phyloP scores from a whole-genome alignment of 2,113 vertebrate species.

The Petroica traversi region DNA sequence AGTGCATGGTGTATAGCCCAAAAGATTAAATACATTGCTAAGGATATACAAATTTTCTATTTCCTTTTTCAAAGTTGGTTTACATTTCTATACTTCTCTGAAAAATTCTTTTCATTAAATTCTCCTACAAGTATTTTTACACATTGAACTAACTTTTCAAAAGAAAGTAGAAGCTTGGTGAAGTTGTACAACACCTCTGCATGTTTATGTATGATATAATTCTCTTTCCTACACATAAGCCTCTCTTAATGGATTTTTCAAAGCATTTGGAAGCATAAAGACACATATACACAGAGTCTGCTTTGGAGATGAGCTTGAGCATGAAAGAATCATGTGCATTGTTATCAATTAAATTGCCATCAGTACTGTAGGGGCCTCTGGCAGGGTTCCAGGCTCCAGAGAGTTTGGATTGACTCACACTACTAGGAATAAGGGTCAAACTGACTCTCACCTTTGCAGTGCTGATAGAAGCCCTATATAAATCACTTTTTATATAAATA shows the following conservation, averaged over 20 bases:
- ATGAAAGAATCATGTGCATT: not conserved
- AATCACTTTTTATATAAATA: constrained; percentile 49
- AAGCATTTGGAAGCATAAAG: not conserved
- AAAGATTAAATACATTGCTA: not conserved
- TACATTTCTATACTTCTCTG: not conserved
- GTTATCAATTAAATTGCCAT: constrained; percentile 20
- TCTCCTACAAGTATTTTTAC: not conserved
- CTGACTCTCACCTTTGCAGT: constrained; percentile 4
- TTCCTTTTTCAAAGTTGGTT: not conserved
- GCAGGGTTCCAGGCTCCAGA: constrained; percentile 3
- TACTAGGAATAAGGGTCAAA: constrained; percentile 44
- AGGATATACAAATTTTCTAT: not conserved
- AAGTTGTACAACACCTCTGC: not conserved
- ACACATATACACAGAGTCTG: not conserved
- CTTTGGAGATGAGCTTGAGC: not conserved
- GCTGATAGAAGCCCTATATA: constrained; percentile 44
- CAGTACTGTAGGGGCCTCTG: not conserved
- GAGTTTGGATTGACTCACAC: not conserved
- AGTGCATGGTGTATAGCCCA: not conserved
- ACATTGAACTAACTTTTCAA: not conserved
- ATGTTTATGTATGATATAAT: not conserved
- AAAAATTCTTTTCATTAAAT: constrained; percentile 17
- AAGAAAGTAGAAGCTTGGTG: not conserved
- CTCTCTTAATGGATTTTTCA: not conserved
- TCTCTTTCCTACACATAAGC: not conserved